Base-by-base conservation (phyloP, 1,140 invertebrate species). In the Nylanderia fulva region DNA sequence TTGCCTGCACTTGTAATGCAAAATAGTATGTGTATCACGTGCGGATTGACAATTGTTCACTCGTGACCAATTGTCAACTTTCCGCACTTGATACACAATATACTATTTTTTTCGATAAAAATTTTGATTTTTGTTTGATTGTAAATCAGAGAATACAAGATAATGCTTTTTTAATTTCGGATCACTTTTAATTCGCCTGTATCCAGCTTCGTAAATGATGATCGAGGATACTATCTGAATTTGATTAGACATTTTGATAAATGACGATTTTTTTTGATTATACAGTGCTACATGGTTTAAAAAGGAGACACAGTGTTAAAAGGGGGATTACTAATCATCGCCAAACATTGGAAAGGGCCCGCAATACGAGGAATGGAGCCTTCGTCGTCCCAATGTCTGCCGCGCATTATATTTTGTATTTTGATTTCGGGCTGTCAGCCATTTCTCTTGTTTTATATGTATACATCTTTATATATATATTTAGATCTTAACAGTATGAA, bases 341-440 rank as follows among this genome's bases (percentile, higher is more conserved):
- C 76, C 90, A 56, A 79, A 85, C 80, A 91, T 91, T 90, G 85
- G 85, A 77, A 90, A 86, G 84, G 88, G 60, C 61, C 80, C 87
- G 48, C 69, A 58, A n/a, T 54, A 33, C 29, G 5, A 80, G 24
- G 7, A 64, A n/a, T 56, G 87, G 21, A 18, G 29, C 61, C 60
- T 72, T 60, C 60, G 29, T 84, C 79, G 54, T 82, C 54, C 83
- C 86, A 91, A 90, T 90, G 85, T 86, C 11, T 61, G 80, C 74
- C 85, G 83, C 75, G 86, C 42, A 68, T 85, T 85, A 88, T 75
- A 89, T 86, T 85, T 91, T 85, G 84, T 85, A 86, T 92, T 92
- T 93, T 92, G 86, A 92, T 92, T 93, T 91, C 87, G 80, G 90
- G 86, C 89, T 89, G 84, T 90, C 85, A 91, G 91, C 90, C 88